Percentiles rank a stretch among this genome's conserved stretches.
phyloP scores from a whole-genome alignment of 2,888 invertebrate species.

The Drosophila subquinaria region DNA sequence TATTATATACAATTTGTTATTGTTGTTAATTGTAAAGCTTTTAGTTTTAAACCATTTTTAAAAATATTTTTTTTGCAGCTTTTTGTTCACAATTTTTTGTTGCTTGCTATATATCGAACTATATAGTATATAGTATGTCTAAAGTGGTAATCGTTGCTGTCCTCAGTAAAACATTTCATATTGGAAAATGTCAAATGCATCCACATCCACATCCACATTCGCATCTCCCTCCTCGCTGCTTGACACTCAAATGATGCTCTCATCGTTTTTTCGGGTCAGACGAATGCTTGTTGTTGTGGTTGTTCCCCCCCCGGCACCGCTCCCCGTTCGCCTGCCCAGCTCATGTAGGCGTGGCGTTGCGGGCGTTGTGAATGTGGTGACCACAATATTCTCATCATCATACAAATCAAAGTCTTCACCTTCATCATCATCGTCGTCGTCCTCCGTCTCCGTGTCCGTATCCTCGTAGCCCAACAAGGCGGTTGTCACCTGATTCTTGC shows the following conservation, averaged over 20 bases:
- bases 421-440: slow-evolving; percentile 83
- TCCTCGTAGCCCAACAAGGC: slow-evolving; percentile 87
- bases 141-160: slow-evolving; percentile 40
- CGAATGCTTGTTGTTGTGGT: slow-evolving; percentile 80
- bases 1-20: slow-evolving; percentile 48
- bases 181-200: slow-evolving; percentile 50
- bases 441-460: slow-evolving; percentile 84
- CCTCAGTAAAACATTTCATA: slow-evolving; percentile 81
- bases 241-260: slow-evolving; percentile 85
- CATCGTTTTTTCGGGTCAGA: slow-evolving; percentile 83
- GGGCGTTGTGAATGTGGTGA: slow-evolving; percentile 80
- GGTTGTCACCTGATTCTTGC: slow-evolving; percentile 87
- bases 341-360: slow-evolving; percentile 55
- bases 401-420: slow-evolving; percentile 85
- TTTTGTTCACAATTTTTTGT: slow-evolving; percentile 10
- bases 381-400: slow-evolving; percentile 85
- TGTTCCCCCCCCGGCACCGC: slow-evolving; percentile 17
- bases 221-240: slow-evolving; percentile 35
- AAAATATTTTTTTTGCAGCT: slow-evolving; percentile 44
- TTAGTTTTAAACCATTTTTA: slow-evolving; percentile 58
- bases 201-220: slow-evolving; percentile 22
- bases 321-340: slow-evolving; percentile 36
- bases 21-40: slow-evolving; percentile 64
- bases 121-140: slow-evolving; percentile 14
- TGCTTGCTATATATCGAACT: slow-evolving; percentile 1